Conservation (phyloP, 2,797 vertebrate species). For the Phoebastria nigripes region DNA sequence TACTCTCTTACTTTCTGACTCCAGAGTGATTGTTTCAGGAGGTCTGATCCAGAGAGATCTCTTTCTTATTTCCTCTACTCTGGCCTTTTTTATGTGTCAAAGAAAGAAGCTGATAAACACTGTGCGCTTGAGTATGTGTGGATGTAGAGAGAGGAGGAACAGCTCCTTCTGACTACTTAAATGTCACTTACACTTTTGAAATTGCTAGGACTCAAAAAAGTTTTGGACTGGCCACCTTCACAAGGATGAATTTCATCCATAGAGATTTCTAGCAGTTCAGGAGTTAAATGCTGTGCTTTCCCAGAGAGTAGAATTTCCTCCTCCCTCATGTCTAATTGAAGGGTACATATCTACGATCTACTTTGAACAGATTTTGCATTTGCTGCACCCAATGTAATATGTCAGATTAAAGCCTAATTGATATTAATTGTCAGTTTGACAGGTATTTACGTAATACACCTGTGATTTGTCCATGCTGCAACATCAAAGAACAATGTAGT, state of each 20-base stretch:
- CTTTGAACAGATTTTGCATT: slow-evolving; percentile 35
- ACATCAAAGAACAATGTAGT: slow-evolving; percentile 72
- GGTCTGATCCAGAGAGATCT: neutral
- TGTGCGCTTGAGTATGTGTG: neutral
- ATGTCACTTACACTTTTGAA: neutral
- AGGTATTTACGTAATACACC: slow-evolving; percentile 38
- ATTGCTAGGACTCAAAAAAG: neutral
- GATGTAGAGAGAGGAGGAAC: neutral
- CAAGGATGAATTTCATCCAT: neutral
- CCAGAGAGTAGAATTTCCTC: slow-evolving; percentile 35
- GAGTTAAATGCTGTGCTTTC: slow-evolving; percentile 41
- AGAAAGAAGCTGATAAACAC: neutral
- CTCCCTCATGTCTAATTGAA: slow-evolving; percentile 38
- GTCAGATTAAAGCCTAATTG: slow-evolving; percentile 58
- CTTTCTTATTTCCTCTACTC: neutral
- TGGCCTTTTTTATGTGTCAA: neutral
- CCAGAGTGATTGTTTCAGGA: neutral
- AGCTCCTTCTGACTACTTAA: neutral
- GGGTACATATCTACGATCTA: slow-evolving; percentile 25
- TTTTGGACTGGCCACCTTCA: neutral
- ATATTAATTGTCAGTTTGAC: slow-evolving; percentile 66
- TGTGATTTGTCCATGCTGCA: slow-evolving; percentile 34
- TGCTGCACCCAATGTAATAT: slow-evolving; percentile 34
- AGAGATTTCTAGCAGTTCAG: neutral
- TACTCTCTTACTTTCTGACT: neutral